Base-by-base conservation (phyloP, 2,113 vertebrate genomes). In the Passer domesticus region DNA sequence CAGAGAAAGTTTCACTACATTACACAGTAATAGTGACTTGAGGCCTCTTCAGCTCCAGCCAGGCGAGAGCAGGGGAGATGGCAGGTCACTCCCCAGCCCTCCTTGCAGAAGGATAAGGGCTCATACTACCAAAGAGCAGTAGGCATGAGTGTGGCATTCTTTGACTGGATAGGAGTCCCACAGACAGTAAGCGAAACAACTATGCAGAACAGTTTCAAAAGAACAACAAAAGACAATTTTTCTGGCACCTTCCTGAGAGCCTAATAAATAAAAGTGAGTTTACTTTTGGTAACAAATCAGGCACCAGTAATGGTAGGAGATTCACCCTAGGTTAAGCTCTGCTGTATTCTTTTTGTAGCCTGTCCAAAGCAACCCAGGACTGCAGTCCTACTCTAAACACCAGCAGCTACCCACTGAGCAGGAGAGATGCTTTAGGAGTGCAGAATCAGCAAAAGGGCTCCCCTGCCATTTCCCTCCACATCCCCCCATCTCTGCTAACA, bases 281-380 rank as follows among this genome's bases (percentile, higher is more conserved):
- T 95, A 60, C 69, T 94, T 92, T 47, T 56, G 47, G 49, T 39
- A 92, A 93, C 69, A 95, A 78, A 90, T 69, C 39, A 87, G 56
- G 41, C 83, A 94, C 44, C 31, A 72, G 66, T 41, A 75, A 59
- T 78, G 41, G 73, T 21, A 90, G 93, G 73, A 89, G 37, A 50
- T 39, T 93, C 11, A 4, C 94, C 88, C 88, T 35, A 93, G 79
- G 88, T 93, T 94, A 93, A 95, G 41, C 37, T 81, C 44, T 49
- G 31, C 58, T 86, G 52, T 78, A 24, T 60, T 95, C 60, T 81
- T 90, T 92, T 82, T 96, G 92, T 96, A 95, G 75, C 56, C 44
- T 59, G 56, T 92, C 83, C 96, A 96, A 96, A 94, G 72, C 63
- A 86, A 83, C 44, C 52, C 76, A 83, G 73, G 60, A 67, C 33